A percentile compares a stretch with the other conserved stretches of the same genome.
These are phyloP conservation scores for Tenodera sinensis DNA, from an alignment of 2,888 invertebrate genomes.

Conservation along the genomic window DNA sequence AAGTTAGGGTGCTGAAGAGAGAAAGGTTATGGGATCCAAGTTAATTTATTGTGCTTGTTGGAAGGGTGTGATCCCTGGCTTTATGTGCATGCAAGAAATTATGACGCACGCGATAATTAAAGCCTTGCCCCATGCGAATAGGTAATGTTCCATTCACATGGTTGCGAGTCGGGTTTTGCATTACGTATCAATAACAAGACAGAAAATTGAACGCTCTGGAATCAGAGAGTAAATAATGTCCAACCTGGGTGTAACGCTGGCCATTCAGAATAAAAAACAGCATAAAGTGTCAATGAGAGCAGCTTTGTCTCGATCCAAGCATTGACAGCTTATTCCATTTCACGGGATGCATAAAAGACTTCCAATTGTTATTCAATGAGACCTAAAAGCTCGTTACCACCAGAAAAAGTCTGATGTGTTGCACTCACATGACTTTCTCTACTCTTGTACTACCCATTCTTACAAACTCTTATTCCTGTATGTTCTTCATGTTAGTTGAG, in stretches of 20 bases:
- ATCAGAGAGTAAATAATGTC: not conserved
- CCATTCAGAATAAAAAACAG: not conserved
- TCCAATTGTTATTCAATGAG: too few relatives aligned
- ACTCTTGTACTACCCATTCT: too few relatives aligned
- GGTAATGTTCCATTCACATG: not conserved
- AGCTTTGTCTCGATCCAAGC: not conserved
- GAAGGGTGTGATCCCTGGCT: not conserved
- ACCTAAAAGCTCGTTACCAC: too few relatives aligned
- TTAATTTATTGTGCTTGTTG: not conserved
- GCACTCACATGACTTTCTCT: too few relatives aligned
- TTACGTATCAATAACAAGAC: not conserved
- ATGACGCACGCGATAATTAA: not conserved
- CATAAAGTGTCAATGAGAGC: not conserved
- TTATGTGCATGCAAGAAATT: not conserved
- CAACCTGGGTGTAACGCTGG: not conserved
- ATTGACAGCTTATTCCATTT: too few relatives aligned
- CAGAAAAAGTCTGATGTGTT: too few relatives aligned
- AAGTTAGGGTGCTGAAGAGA: not conserved
- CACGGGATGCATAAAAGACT: too few relatives aligned
- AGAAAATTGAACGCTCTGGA: not conserved
- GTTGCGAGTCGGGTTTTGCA: not conserved
- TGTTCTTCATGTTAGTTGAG: too few relatives aligned
- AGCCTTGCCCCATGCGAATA: not conserved
- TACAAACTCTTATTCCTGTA: too few relatives aligned
- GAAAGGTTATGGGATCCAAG: not conserved